Conservation (phyloP, 2,797 vertebrate genomes). For the Gymnoscopelus braueri region DNA sequence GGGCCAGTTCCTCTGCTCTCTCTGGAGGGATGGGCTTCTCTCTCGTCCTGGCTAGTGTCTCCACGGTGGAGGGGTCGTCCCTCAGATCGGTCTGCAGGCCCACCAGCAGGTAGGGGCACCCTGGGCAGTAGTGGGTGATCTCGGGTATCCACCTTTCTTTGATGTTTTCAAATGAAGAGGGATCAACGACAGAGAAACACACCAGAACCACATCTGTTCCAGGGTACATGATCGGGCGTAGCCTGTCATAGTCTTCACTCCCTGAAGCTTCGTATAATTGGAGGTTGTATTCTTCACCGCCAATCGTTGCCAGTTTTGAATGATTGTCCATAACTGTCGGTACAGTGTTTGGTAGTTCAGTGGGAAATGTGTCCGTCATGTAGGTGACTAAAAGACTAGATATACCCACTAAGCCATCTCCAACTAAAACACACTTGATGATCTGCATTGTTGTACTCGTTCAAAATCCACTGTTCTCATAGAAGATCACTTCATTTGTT, state of each 20-base stretch:
- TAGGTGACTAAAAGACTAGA: conserved; percentile 70
- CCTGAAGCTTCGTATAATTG: conserved; percentile 66
- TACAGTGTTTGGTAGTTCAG: conserved; percentile 51
- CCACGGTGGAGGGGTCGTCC: conserved; percentile 61
- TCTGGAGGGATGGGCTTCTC: conserved; percentile 62
- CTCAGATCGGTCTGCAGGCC: conserved; percentile 68
- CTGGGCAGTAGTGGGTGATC: conserved; percentile 64
- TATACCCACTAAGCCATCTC: conserved; percentile 71
- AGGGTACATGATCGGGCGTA: conserved; percentile 64
- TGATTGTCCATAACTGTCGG: conserved; percentile 70
- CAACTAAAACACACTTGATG: conserved; percentile 71
- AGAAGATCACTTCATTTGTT: too few relatives aligned
- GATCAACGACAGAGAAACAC: conserved; percentile 70
- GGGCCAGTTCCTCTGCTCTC: conserved; percentile 60
- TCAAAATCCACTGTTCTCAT: too few relatives aligned
- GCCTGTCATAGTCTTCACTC: conserved; percentile 63
- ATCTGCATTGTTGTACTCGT: conserved; percentile 53
- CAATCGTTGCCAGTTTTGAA: conserved; percentile 63
- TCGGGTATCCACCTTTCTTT: conserved; percentile 72
- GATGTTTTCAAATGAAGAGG: conserved; percentile 67
- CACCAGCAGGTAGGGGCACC: conserved; percentile 67
- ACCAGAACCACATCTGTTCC: conserved; percentile 68
- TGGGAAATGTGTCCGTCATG: conserved; percentile 69
- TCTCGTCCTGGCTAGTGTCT: conserved; percentile 64
- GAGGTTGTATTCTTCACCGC: conserved; percentile 59